Evolutionary conservation across 2,888 invertebrate species (phyloP), one percentile per base, ranked within the genome.

Genomic region (Biston betularia): DNA sequence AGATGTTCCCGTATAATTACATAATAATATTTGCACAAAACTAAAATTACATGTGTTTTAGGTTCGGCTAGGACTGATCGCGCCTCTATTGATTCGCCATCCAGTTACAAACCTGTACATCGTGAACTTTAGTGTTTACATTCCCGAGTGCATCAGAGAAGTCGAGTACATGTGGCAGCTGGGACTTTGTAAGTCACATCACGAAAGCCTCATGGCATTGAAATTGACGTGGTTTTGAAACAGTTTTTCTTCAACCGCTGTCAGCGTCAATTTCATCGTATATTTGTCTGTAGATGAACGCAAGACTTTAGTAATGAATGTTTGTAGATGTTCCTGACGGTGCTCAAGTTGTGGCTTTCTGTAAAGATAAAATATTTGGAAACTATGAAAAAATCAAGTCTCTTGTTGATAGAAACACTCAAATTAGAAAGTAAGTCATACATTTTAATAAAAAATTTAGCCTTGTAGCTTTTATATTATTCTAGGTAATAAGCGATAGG

Each of bases 111-210:
- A 95, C 76, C 92, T 95, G 78, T 96, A 96, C 70, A 89, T 94
- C 1, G 94, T 97, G 0, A 96, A 97, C 86, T 97, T 97, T 76
- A 96, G 97, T 84, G 93, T 95, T 1, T 96, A 95, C 59, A 95
- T 97, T 58, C 88, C 91, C 0, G 96, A 97, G 87, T 95, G 97
- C 57, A 96, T 97, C 50, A 94, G 96, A 70, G 98, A 98, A 90
- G 95, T 97, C 0, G 97, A 97, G 81, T 96, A 96, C 78, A 97
- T 98, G 95, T 95, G 96, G 88, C 97, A 97, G 84, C 90, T 97
- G 68, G 95, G 95, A 45, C 88, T 97, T 55, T 88, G 95, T 95
- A 86, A 88, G 89, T 84, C 60, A 12, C 42, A 15, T 53, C 6
- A 38, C 52, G 15, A n/a, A n/a, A n/a, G n/a, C n/a, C n/a, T n/a